Evolutionary conservation across 2,113 vertebrate genomes (phyloP).

Genomic region (Tenrec ecaudatus): DNA sequence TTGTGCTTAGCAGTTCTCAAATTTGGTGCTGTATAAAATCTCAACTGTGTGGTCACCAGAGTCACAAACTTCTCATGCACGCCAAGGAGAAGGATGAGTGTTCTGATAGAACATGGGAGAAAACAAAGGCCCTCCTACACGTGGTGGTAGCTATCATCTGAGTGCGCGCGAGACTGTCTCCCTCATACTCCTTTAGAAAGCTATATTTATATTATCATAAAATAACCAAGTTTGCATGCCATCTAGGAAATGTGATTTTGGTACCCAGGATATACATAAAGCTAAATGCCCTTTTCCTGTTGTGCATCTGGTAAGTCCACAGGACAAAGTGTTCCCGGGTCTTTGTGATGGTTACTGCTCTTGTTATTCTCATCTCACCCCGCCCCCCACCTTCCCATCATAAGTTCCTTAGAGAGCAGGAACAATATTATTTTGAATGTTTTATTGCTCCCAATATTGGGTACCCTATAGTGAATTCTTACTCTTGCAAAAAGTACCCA

Average conservation of each 20-base stretch:
- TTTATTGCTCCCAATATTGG: neutral
- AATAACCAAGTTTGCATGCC: too few relatives aligned
- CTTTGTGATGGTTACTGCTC: neutral
- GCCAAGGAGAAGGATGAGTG: neutral
- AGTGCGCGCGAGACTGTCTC: neutral
- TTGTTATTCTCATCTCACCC: neutral
- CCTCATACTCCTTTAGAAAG: too few relatives aligned
- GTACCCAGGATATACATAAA: too few relatives aligned
- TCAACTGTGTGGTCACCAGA: neutral
- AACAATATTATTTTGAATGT: neutral
- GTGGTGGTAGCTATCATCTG: neutral
- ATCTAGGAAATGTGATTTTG: too few relatives aligned
- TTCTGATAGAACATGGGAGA: neutral
- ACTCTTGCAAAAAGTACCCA: neutral
- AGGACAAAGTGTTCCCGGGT: too few relatives aligned
- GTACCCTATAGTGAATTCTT: slow-evolving; percentile 4
- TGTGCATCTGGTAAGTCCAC: too few relatives aligned
- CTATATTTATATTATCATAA: too few relatives aligned
- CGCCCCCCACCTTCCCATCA: neutral
- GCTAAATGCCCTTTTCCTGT: too few relatives aligned
- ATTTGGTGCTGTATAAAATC: neutral
- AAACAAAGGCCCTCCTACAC: neutral
- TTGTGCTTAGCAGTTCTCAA: neutral
- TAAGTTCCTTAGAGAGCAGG: neutral
- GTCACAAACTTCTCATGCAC: neutral